These are phyloP conservation scores for Cremastinae sp. DNA, from an alignment of 2,888 invertebrate genomes.

Conservation along the genomic window DNA sequence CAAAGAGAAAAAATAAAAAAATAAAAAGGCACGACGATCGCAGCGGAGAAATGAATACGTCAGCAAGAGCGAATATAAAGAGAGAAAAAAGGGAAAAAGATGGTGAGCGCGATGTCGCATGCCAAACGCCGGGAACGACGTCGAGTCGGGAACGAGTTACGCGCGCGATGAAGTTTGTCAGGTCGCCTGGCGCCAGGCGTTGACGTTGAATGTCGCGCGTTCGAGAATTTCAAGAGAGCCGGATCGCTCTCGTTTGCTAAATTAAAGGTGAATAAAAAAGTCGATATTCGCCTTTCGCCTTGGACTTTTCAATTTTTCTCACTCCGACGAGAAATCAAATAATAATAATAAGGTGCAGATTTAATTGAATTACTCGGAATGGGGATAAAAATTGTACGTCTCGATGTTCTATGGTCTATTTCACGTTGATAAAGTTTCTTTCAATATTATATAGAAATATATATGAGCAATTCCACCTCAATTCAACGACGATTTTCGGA, in stretches of 20 bases:
- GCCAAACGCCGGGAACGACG: conserved; percentile 34
- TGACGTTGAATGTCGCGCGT: background rate
- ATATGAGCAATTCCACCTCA: no score
- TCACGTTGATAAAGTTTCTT: no score
- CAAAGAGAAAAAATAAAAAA: conserved; percentile 28
- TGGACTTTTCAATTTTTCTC: no score
- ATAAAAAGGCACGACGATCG: conserved; percentile 42
- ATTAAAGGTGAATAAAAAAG: no score
- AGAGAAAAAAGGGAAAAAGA: background rate
- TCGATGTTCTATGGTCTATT: no score
- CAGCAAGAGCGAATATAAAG: conserved; percentile 58
- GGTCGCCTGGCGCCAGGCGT: conserved; percentile 26
- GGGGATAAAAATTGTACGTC: no score
- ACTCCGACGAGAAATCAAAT: no score
- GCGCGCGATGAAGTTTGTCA: conserved; percentile 37
- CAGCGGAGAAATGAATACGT: conserved; percentile 70
- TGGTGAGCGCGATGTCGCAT: conserved; percentile 40
- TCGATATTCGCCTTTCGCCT: no score
- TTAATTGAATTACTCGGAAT: no score
- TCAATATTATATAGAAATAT: no score
- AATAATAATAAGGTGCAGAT: no score
- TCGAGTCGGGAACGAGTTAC: conserved; percentile 24
- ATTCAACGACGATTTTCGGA: no score
- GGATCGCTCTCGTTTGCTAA: background rate
- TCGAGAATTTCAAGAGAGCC: conserved; percentile 14